Evolutionary conservation across 1,140 invertebrate genomes (phyloP).

Genomic region (Brevipalpus yothersi): DNA sequence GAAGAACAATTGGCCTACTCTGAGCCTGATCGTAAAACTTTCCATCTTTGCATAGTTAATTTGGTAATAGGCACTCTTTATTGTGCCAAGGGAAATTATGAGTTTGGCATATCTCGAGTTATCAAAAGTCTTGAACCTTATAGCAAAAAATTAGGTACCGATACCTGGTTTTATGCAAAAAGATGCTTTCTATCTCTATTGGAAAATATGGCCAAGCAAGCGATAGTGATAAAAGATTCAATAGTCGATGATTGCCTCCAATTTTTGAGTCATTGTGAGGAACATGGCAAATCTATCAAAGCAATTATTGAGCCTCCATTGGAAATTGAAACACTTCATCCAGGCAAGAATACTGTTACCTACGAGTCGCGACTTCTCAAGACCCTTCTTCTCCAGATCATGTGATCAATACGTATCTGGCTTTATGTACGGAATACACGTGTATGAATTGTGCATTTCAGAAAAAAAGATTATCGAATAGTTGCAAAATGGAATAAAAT

Average conservation of each 20-base stretch:
- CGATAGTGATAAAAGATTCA: conserved; percentile 62
- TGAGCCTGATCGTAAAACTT: conserved; percentile 80
- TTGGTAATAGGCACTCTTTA: conserved; percentile 94
- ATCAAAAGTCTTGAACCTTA: conserved; percentile 89
- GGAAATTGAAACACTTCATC: conserved; percentile 37
- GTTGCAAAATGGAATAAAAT: too few species aligned
- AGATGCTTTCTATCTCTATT: conserved; percentile 75
- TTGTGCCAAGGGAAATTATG: conserved; percentile 95
- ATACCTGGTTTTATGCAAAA: conserved; percentile 94
- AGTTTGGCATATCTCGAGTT: conserved; percentile 92
- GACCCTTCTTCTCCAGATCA: conserved; percentile 14
- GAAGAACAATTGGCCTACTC: conserved; percentile 77
- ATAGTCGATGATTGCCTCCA: conserved; percentile 68
- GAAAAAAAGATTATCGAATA: too few species aligned
- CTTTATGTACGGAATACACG: too few species aligned
- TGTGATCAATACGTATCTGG: background rate
- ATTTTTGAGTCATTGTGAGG: conserved; percentile 71
- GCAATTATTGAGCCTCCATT: conserved; percentile 56
- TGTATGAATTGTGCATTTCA: too few species aligned
- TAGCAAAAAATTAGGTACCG: conserved; percentile 77
- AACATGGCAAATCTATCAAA: conserved; percentile 54
- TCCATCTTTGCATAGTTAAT: conserved; percentile 95
- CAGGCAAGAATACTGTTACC: conserved; percentile 72
- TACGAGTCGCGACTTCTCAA: conserved; percentile 70
- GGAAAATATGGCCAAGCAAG: conserved; percentile 72